phyloP scores from a whole-genome alignment of 2,888 invertebrate genomes.

The Xestia c-nigrum region DNA sequence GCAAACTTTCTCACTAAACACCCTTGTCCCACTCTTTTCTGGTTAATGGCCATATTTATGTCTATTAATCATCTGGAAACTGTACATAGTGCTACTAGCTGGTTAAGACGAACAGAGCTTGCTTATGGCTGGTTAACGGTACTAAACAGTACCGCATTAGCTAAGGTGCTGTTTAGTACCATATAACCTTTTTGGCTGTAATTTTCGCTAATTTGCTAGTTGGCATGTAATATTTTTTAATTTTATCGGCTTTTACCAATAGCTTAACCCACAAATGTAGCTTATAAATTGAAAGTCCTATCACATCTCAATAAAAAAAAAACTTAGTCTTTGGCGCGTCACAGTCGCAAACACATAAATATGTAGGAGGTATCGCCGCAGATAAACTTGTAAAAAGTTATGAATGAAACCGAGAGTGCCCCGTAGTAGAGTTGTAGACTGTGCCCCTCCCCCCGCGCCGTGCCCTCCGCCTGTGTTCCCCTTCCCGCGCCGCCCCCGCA shows the following conservation, averaged over 20 bases:
- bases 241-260: neutral
- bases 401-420: constrained; percentile 90
- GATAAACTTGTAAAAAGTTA: constrained; percentile 91
- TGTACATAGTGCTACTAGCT: no score
- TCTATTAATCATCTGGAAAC: no score
- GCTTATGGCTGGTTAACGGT: no score
- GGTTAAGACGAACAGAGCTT: no score
- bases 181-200: no score
- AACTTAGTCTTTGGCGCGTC: constrained; percentile 79
- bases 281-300: neutral
- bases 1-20: no score
- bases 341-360: constrained; percentile 89
- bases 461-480: constrained; percentile 63
- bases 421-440: constrained; percentile 89
- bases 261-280: neutral
- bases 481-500: constrained; percentile 55
- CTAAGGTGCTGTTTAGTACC: no score
- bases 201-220: no score
- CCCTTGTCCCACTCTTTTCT: no score
- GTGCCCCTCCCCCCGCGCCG: constrained; percentile 64
- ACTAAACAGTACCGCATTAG: no score
- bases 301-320: constrained; percentile 44
- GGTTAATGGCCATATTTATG: no score
- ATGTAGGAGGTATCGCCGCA: constrained; percentile 89
- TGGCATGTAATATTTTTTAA: no score